Percentiles rank a stretch among this genome's conserved stretches.
These are phyloP conservation scores for Cetoscarus ocellatus DNA, from an alignment of 2,797 vertebrate species.

Conservation along the genomic window DNA sequence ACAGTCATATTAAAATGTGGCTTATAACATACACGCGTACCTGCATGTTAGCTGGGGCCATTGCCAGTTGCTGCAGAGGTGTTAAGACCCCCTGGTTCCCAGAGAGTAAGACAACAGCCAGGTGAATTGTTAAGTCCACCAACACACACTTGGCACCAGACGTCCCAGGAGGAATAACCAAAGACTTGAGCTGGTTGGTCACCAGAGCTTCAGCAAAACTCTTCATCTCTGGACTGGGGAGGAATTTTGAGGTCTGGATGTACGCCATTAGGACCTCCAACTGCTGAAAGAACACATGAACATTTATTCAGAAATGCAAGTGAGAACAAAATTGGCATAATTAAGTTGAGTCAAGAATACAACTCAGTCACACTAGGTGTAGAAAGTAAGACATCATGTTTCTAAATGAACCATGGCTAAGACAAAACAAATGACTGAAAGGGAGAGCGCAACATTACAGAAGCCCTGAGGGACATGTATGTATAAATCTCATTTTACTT, in stretches of 20 bases:
- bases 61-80: conserved; percentile 88
- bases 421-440: too few relatives aligned
- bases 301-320: not conserved
- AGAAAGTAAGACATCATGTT: too few relatives aligned
- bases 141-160: conserved; percentile 46
- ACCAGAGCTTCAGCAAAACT: conserved; percentile 85
- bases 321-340: not conserved
- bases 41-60: conserved; percentile 86
- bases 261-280: conserved; percentile 71
- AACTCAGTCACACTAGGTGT: not conserved
- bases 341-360: not conserved
- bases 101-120: conserved; percentile 84
- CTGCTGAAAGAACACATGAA: conserved; percentile 81
- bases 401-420: too few relatives aligned
- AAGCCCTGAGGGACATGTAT: too few relatives aligned
- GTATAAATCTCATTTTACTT: too few relatives aligned
- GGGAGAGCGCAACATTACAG: too few relatives aligned
- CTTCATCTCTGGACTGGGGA: conserved; percentile 68
- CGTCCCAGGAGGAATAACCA: conserved; percentile 48
- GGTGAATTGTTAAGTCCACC: conserved; percentile 87
- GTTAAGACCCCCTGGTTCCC: conserved; percentile 73
- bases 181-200: conserved; percentile 74
- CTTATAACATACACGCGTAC: conserved; percentile 69
- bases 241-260: conserved; percentile 77
- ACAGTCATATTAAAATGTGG: not conserved